Percentiles rank a stretch among this genome's conserved stretches.
Conservation (phyloP, 2,888 invertebrate genomes). For the Metellina segmentata region DNA sequence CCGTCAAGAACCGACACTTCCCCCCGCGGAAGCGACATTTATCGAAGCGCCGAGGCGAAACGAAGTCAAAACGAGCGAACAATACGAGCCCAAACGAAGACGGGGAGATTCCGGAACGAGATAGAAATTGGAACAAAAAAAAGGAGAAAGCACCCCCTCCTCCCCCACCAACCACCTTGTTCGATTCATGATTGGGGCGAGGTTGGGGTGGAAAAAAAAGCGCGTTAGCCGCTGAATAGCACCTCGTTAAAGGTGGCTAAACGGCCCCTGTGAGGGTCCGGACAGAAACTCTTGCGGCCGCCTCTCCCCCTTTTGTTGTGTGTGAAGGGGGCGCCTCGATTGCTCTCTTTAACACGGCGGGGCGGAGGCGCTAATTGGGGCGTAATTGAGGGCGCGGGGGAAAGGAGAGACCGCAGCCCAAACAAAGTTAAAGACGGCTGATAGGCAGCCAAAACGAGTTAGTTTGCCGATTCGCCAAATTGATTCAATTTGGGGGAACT, state of each 20-base stretch:
- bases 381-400: constrained; percentile 54
- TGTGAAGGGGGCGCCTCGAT: constrained; percentile 37
- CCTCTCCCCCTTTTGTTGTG: neutral
- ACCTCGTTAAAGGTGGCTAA: constrained; percentile 70
- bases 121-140: constrained; percentile 13
- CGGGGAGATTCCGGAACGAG: constrained; percentile 10
- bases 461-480: constrained; percentile 75
- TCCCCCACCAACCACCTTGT: constrained; percentile 8
- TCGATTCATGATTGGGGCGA: neutral
- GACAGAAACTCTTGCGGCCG: neutral
- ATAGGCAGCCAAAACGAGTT: constrained; percentile 75
- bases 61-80: constrained; percentile 40
- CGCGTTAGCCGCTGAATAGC: constrained; percentile 51
- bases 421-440: constrained; percentile 76
- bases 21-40: neutral
- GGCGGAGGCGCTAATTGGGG: constrained; percentile 67
- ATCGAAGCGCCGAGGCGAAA: constrained; percentile 24
- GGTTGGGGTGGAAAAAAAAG: constrained; percentile 15
- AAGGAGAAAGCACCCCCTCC: constrained; percentile 21
- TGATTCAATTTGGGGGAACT: constrained; percentile 70
- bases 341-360: constrained; percentile 51
- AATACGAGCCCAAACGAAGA: constrained; percentile 37
- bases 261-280: constrained; percentile 20
- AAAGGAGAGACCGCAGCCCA: constrained; percentile 60
- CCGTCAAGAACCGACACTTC: constrained; percentile 49